Percentiles rank a stretch among this genome's conserved stretches.
Evolutionary conservation across 2,888 invertebrate genomes (phyloP).

Genomic region (Epinotia bilunana): DNA sequence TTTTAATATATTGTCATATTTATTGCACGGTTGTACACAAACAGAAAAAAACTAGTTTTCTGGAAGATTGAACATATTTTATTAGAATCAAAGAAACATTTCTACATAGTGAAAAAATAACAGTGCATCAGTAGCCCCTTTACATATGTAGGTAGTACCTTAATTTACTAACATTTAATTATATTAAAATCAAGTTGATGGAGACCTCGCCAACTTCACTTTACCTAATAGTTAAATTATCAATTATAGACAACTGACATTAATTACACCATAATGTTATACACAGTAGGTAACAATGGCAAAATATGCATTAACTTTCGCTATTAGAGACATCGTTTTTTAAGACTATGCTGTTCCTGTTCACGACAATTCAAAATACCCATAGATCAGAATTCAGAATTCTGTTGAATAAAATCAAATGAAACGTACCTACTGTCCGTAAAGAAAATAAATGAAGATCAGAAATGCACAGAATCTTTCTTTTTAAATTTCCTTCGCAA

Average conservation of each 20-base stretch:
- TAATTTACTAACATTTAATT: neutral
- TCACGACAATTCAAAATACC: too few relatives aligned
- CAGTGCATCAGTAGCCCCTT: neutral
- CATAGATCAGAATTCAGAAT: too few relatives aligned
- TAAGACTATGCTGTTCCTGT: too few relatives aligned
- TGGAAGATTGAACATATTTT: neutral
- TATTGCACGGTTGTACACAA: too few relatives aligned
- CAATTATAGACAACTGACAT: neutral
- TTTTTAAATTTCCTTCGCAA: too few relatives aligned
- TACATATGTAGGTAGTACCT: neutral
- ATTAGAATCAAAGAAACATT: neutral
- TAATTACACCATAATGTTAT: neutral
- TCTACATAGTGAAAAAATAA: conserved; percentile 1
- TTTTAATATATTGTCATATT: too few relatives aligned
- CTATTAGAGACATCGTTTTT: too few relatives aligned
- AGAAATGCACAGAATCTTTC: too few relatives aligned
- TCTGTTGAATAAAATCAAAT: too few relatives aligned
- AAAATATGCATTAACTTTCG: neutral
- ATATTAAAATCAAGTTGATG: neutral
- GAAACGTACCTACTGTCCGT: too few relatives aligned
- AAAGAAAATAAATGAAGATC: too few relatives aligned
- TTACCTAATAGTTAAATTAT: neutral
- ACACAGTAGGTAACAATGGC: neutral
- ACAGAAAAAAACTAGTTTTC: neutral
- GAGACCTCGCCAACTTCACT: neutral